Evolutionary conservation across 2,888 invertebrate species (phyloP), one percentile per base, ranked within the genome.

Genomic region (Podotricha telesiphe): DNA sequence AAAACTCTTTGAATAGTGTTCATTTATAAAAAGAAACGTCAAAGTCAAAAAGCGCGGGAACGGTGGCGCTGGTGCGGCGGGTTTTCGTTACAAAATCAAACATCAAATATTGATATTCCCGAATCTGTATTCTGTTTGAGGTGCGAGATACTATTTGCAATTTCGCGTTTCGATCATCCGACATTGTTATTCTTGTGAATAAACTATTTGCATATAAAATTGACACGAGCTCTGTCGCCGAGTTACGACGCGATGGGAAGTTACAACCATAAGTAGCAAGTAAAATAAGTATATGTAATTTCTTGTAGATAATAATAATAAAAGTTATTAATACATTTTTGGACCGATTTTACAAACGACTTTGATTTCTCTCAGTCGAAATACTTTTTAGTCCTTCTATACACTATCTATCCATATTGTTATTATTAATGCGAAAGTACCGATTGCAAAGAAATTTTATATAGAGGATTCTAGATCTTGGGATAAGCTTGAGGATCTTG

Each of bases 91-190:
- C 90, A 88, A 89, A 88, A 86, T 91, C 91, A 91, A 91, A 91
- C 87, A 91, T 89, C 91, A 91, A 91, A 91, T 90, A 91, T 91
- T 91, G 91, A 89, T 91, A 90, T 89, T 91, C 80, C 83, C 87
- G 81, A 87, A 88, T 89, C 86, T 84, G 90, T 88, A 88, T 89
- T 89, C 90, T 86, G 87, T 89, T 89, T 86, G 91, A 89, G 85
- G 87, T 88, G 82, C 79, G 79, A 84, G 88, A 88, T 90, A 89
- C 89, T 91, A 87, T 91, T 91, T 90, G 86, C 89, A 73, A 78
- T 83, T 85, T 86, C 81, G 80, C 77, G 80, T 80, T 81, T 82
- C 86, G 81, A 84, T 81, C 82, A 79, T 78, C 79, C 82, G 83
- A 82, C 75, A 75, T 73, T 76, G 75, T 76, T 76, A 78, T 78